Evolutionary conservation across 37 sponge, comb jelly and placozoan species (phyloP).

Genomic region (Halichondria panicea): DNA sequence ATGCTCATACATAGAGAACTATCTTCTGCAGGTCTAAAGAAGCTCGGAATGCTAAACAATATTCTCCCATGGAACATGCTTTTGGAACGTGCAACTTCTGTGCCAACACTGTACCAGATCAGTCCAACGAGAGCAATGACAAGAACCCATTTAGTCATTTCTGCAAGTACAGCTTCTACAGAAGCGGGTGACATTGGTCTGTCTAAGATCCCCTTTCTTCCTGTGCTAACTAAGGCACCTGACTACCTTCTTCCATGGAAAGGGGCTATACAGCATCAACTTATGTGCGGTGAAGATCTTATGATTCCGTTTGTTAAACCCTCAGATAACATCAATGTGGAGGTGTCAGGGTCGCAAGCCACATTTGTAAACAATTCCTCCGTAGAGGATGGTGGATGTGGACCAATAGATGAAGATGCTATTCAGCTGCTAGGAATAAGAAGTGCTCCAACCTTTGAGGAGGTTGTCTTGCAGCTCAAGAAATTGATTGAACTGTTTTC

Average conservation of each 20-base stretch:
- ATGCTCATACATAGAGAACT: conserved; percentile 1
- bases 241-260: conserved; percentile 26
- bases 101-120: background rate
- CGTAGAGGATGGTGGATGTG: conserved; percentile 14
- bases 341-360: conserved; percentile 31
- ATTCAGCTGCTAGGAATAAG: background rate
- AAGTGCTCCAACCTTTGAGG: conserved; percentile 4
- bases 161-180: too few species aligned
- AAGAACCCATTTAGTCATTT: conserved; percentile 13
- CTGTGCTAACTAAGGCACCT: conserved; percentile 20
- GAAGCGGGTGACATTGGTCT: too few species aligned
- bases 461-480: too few species aligned
- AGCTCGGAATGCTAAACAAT: conserved; percentile 42
- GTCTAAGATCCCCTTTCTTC: conserved; percentile 63
- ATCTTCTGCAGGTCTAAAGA: background rate
- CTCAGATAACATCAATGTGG: background rate
- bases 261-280: conserved; percentile 19
- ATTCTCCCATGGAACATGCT: conserved; percentile 24
- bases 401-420: background rate
- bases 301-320: background rate
- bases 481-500: too few species aligned
- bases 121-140: conserved; percentile 1
- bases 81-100: conserved; percentile 42
- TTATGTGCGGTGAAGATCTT: conserved; percentile 24
- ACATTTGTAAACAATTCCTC: background rate